Evolutionary conservation across 2,888 invertebrate species (phyloP), one percentile per base, ranked within the genome.

Genomic region (Eilema depressum): DNA sequence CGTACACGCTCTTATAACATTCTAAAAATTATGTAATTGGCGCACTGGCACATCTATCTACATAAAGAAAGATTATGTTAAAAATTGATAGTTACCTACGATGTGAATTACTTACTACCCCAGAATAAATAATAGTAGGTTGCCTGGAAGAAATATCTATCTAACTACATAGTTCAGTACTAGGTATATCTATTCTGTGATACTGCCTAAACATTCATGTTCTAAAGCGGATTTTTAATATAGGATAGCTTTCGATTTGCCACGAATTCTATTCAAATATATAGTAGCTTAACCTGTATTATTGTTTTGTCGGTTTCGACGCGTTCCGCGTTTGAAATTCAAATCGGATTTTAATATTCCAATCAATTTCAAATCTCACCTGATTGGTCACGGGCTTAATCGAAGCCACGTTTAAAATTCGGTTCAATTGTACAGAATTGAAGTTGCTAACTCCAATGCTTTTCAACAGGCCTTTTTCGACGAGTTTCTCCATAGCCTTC

Each of bases 381-480:
- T 97, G 97, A 80, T 96, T 96, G 10, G 92, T 94, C 1, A 95
- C 96, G 37, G 97, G 97, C 80, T 95, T 96, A 72, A 97, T 95
- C 71, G 90, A 94, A 62, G 96, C 96, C 56, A 89, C 90, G 53
- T 95, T 92, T 63, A 97, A 85, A 57, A 98, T 84, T 63, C 96
- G 94, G 78, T 96, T 95, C 66, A 97, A 91, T 89, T 98, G 98
- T 70, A 96, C 91, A 62, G 95, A 96, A 88, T 97, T 98, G 84
- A 98, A 98, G 90, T 98, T 98, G 53, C 97, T 97, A 47, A 97
- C 81, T 10, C 97, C 97, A 82, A 98, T 97, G 56, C 96, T 96
- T 77, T 96, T 96, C 1, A 96, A 95, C 17, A 97, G 89, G 1
- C 97, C 97, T 75, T 93, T 93, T 63, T 96, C 93, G 23, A 97